Evolutionary conservation across 23 tunicate genomes (phyloP).

Genomic region (Trididemnum miniatum): DNA sequence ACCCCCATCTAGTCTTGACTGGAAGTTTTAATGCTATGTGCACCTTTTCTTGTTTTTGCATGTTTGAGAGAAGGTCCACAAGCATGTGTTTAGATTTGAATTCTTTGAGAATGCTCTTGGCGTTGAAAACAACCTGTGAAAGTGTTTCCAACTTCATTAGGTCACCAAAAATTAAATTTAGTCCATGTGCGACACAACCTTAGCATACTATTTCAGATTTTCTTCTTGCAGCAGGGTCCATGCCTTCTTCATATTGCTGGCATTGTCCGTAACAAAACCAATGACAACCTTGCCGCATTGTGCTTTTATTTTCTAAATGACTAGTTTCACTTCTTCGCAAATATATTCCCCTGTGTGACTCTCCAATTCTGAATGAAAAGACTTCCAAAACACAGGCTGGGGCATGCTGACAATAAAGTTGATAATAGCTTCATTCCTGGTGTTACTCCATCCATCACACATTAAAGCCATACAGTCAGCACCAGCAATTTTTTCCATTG

Average conservation of each 20-base stretch:
- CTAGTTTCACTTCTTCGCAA: not conserved
- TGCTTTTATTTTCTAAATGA: not conserved
- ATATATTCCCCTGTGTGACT: not conserved
- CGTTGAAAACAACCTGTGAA: not conserved
- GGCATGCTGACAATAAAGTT: not conserved
- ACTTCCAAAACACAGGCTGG: not conserved
- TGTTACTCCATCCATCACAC: too few species aligned
- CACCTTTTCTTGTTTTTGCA: not conserved
- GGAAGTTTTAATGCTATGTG: not conserved
- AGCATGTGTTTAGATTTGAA: not conserved
- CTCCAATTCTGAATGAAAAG: too few species aligned
- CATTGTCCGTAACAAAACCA: slow-evolving; percentile 4
- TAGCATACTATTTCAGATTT: not conserved
- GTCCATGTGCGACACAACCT: not conserved
- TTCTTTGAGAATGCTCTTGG: not conserved
- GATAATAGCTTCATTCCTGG: too few species aligned
- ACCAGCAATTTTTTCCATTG: not conserved
- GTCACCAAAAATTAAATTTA: not conserved
- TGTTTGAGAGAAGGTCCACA: not conserved
- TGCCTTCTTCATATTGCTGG: not conserved
- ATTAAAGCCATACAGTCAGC: too few species aligned
- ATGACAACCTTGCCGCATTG: not conserved
- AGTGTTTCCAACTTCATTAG: not conserved
- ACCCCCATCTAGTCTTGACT: not conserved
- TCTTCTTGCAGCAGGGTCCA: not conserved